phyloP scores from a whole-genome alignment of 2,113 vertebrate genomes.

The Genyomyrus donnyi region DNA sequence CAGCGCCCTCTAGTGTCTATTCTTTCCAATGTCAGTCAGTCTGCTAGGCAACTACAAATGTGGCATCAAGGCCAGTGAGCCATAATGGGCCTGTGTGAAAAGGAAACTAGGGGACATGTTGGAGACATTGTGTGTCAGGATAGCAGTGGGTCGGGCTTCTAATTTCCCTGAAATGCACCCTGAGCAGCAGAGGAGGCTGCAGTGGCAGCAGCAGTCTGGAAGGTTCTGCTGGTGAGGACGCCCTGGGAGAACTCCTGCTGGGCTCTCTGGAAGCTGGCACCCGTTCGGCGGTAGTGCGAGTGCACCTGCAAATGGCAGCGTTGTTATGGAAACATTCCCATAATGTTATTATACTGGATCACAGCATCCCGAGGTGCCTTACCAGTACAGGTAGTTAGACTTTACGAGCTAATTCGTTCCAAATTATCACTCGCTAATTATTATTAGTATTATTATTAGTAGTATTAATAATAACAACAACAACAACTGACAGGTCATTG shows the following conservation, averaged over 20 bases:
- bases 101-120: not conserved
- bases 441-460: too few relatives aligned
- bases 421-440: not conserved
- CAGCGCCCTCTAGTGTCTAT: not conserved
- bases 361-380: not conserved
- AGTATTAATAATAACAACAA: too few relatives aligned
- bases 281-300: constrained; percentile 78
- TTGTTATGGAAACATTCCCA: not conserved
- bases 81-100: not conserved
- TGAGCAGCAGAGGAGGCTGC: constrained; percentile 72
- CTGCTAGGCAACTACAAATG: not conserved
- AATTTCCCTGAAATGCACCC: constrained; percentile 68
- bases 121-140: not conserved
- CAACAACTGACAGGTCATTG: too few relatives aligned
- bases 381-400: not conserved
- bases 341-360: not conserved
- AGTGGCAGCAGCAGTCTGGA: constrained; percentile 68
- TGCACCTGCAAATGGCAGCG: constrained; percentile 68
- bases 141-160: constrained; percentile 17
- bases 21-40: not conserved
- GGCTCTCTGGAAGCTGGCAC: constrained; percentile 89
- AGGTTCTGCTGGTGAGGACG: constrained; percentile 73
- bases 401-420: not conserved
- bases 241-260: constrained; percentile 90
- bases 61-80: not conserved